A percentile compares a stretch with the other conserved stretches of the same genome.
These are phyloP conservation scores for Cremastinae sp. DNA, from an alignment of 2,888 invertebrate species.

Conservation along the genomic window DNA sequence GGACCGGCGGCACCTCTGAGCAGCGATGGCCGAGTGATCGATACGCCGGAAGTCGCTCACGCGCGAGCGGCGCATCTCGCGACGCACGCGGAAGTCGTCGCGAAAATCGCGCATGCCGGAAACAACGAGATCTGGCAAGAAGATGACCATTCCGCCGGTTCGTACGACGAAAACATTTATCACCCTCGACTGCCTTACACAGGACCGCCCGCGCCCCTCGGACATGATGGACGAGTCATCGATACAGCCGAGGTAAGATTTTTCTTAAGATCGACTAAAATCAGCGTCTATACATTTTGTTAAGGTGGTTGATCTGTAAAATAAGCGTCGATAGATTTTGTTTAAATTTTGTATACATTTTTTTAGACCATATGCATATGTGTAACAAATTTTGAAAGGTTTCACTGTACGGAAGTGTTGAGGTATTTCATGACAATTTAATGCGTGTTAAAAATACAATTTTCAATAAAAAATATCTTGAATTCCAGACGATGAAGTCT, in stretches of 20 bases:
- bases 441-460: too few species aligned
- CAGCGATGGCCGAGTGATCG: slow-evolving; percentile 72
- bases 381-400: too few species aligned
- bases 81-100: slow-evolving; percentile 67
- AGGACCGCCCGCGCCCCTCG: slow-evolving; percentile 65
- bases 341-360: too few species aligned
- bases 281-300: background rate
- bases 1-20: slow-evolving; percentile 72
- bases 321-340: too few species aligned
- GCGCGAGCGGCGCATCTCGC: slow-evolving; percentile 71
- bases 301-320: too few species aligned
- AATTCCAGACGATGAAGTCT: too few species aligned
- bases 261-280: too few species aligned
- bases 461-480: too few species aligned
- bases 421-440: too few species aligned
- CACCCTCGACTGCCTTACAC: slow-evolving; percentile 40
- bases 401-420: too few species aligned
- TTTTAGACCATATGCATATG: too few species aligned
- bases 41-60: slow-evolving; percentile 73
- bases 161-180: slow-evolving; percentile 33
- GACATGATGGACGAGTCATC: slow-evolving; percentile 66
- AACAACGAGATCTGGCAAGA: slow-evolving; percentile 45
- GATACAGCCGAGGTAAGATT: slow-evolving; percentile 71
- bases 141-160: slow-evolving; percentile 24
- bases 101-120: slow-evolving; percentile 55